Percentiles rank a stretch among this genome's conserved stretches.
phyloP scores from a whole-genome alignment of 2,888 invertebrate genomes.

The Phlogophora meticulosa region DNA sequence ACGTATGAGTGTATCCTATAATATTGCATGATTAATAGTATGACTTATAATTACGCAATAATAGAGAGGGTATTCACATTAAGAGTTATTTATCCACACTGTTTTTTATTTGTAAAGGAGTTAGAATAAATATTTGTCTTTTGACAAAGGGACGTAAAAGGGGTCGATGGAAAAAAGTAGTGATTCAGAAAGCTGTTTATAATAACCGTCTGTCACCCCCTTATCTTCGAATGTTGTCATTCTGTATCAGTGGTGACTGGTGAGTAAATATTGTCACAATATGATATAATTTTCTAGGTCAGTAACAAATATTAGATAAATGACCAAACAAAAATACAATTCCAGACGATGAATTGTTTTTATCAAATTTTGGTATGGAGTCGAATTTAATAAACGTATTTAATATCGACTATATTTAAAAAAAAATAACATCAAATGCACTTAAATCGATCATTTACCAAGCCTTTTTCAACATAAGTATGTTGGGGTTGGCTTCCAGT shows the following conservation, averaged over 20 bases:
- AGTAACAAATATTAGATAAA: constrained; percentile 12
- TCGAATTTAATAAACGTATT: neutral
- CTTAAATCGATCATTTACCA: neutral
- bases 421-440: no score
- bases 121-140: constrained; percentile 26
- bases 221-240: constrained; percentile 41
- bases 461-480: no score
- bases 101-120: constrained; percentile 3
- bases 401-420: neutral
- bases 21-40: neutral
- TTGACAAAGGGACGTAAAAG: constrained; percentile 15
- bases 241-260: constrained; percentile 33
- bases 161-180: constrained; percentile 7
- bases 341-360: neutral
- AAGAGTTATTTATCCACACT: constrained; percentile 13
- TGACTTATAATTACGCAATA: constrained; percentile 6
- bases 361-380: neutral
- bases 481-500: no score
- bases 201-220: constrained; percentile 40
- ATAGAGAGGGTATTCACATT: neutral
- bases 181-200: constrained; percentile 40
- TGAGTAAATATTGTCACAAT: constrained; percentile 36
- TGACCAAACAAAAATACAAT: neutral
- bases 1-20: constrained; percentile 4
- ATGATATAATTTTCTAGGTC: constrained; percentile 51